phyloP scores from a whole-genome alignment of 2,113 vertebrate species.

The Protobothrops flavoviridis region DNA sequence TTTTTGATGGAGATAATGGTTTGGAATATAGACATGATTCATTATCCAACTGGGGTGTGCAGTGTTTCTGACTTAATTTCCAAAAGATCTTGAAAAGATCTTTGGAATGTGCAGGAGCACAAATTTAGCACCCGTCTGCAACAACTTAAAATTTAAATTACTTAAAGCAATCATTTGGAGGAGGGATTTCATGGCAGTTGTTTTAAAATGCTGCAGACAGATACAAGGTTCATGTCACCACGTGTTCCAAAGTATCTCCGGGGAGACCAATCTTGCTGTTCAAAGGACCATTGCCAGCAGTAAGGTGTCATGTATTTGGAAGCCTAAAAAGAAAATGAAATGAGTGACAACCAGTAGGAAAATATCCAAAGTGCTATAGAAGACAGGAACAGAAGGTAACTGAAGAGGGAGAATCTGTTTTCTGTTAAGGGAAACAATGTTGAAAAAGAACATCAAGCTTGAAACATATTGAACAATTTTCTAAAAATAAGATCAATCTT shows the following conservation, averaged over 20 bases:
- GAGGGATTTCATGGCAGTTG: neutral
- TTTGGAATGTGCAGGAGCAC: neutral
- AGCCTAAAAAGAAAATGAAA: neutral
- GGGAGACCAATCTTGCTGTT: neutral
- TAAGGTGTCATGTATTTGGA: neutral
- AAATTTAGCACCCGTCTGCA: neutral
- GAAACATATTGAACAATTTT: neutral
- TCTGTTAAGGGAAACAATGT: neutral
- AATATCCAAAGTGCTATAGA: neutral
- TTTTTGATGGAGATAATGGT: neutral
- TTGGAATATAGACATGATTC: neutral
- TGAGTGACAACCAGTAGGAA: neutral
- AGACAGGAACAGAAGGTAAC: neutral
- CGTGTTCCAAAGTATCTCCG: neutral
- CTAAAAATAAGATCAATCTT: neutral
- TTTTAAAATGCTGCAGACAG: neutral
- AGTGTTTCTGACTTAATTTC: neutral
- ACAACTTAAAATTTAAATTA: neutral
- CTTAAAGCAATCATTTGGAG: neutral
- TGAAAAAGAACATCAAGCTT: slow-evolving; percentile 3
- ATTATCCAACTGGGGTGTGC: neutral
- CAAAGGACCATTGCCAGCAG: neutral
- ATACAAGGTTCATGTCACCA: neutral
- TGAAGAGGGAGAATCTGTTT: neutral
- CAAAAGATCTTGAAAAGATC: neutral